Evolutionary conservation across 2,888 invertebrate species (phyloP).

Genomic region (Fragum sueziense): DNA sequence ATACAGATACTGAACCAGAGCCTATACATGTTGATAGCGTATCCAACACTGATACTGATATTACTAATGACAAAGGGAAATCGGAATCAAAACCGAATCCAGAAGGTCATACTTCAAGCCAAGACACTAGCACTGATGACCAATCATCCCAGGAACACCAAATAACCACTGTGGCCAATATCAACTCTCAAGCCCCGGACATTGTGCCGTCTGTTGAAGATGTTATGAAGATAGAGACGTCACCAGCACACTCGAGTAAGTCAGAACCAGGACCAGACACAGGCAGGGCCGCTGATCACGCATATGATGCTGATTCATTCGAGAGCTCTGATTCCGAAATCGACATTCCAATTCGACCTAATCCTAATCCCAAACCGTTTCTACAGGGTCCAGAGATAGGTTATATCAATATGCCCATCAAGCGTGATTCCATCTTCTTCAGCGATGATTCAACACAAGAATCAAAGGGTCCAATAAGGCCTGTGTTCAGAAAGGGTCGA

Average conservation of each 20-base stretch:
- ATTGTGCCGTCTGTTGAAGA: conserved; percentile 51
- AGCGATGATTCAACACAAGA: conserved; percentile 7
- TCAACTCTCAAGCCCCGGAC: conserved; percentile 35
- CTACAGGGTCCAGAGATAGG: conserved; percentile 30
- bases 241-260: conserved; percentile 13
- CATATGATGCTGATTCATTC: conserved; percentile 13
- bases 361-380: conserved; percentile 38
- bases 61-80: not conserved
- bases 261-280: conserved; percentile 32
- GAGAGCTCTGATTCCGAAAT: conserved; percentile 40
- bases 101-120: not conserved
- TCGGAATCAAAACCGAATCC: not conserved
- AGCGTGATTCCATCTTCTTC: conserved; percentile 16
- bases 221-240: not conserved
- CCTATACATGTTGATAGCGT: not conserved
- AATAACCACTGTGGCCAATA: conserved; percentile 1
- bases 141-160: not conserved
- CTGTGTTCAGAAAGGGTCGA: conserved; percentile 12
- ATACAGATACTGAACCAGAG: not conserved
- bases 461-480: conserved; percentile 16
- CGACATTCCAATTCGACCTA: conserved; percentile 24
- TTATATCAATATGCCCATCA: conserved; percentile 29
- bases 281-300: not conserved
- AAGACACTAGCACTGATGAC: not conserved
- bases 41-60: conserved; percentile 12